phyloP scores from a whole-genome alignment of 2,888 invertebrate genomes.

The Nymphalis polychloros region DNA sequence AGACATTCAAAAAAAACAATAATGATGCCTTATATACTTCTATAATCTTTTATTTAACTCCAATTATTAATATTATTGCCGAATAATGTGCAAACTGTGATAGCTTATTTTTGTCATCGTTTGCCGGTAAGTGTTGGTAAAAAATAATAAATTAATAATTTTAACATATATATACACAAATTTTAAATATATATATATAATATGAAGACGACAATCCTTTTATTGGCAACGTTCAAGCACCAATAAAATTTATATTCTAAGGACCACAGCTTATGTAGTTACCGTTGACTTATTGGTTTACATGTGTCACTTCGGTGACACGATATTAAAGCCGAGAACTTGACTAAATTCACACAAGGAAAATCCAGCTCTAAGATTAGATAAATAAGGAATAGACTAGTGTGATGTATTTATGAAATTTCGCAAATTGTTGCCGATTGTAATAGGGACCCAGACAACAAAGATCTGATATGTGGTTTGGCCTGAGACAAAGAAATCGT shows the following conservation, averaged over 20 bases:
- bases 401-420: conserved; percentile 2
- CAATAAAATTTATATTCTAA: conserved; percentile 26
- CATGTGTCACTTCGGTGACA: conserved; percentile 37
- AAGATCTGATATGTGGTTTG: conserved; percentile 58
- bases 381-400: conserved; percentile 11
- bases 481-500: conserved; percentile 62
- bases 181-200: no score
- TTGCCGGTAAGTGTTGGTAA: no score
- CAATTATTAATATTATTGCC: no score
- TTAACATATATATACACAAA: no score
- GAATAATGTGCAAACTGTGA: no score
- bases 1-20: no score
- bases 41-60: no score
- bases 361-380: conserved; percentile 8
- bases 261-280: conserved; percentile 34
- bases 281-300: conserved; percentile 40
- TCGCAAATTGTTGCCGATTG: conserved; percentile 12
- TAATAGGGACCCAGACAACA: conserved; percentile 40
- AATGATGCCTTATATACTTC: no score
- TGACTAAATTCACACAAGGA: conserved; percentile 23
- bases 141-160: no score
- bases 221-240: conserved; percentile 9
- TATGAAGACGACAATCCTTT: conserved; percentile 7
- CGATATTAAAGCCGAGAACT: conserved; percentile 14
- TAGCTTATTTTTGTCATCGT: no score